Conservation (phyloP, 2,113 vertebrate species). For the Danio rerio region GRCz12tu NC_133190.1:18076501-18077000, state of each 20-base stretch:
- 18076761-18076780: conserved; percentile 24
- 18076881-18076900: not conserved
- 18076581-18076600: conserved; percentile 21
- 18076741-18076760: conserved; percentile 46
- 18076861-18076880: not conserved
- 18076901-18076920: not conserved
- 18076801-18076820: not conserved
- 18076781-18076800: not conserved
- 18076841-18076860: conserved; percentile 45
- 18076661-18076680: conserved; percentile 74
- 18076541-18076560: conserved; percentile 34
- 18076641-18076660: conserved; percentile 30
- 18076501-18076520: conserved; percentile 10
- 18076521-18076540: not conserved
- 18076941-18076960: too few relatives aligned
- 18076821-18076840: not conserved
- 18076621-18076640: conserved; percentile 8
- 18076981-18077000: too few relatives aligned
- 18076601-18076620: not conserved
- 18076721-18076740: conserved; percentile 52
- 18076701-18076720: conserved; percentile 69
- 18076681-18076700: conserved; percentile 62
- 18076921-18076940: not conserved
- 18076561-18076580: conserved; percentile 19
- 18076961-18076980: too few relatives aligned